Percentiles rank a stretch among this genome's conserved stretches.
phyloP scores from a whole-genome alignment of 2,113 vertebrate genomes.

The Hyla sarda region DNA sequence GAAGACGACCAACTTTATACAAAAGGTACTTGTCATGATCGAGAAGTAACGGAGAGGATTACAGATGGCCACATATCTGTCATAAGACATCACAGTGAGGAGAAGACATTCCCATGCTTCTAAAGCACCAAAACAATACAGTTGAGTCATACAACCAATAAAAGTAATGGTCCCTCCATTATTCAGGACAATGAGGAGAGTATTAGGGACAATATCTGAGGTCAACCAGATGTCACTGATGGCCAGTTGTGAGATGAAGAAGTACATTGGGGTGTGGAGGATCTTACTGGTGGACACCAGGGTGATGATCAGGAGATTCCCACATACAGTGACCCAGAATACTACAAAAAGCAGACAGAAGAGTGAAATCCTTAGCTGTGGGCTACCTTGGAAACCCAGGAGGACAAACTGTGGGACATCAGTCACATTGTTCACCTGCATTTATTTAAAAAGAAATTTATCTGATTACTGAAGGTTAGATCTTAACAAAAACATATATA shows the following conservation, averaged over 20 bases:
- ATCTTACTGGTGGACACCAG: neutral
- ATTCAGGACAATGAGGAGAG: too few relatives aligned
- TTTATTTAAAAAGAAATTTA: too few relatives aligned
- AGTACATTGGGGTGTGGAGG: conserved; percentile 3
- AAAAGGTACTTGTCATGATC: neutral
- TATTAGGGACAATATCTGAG: too few relatives aligned
- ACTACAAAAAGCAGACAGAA: neutral
- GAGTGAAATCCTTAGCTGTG: neutral
- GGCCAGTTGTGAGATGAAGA: neutral
- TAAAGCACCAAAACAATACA: neutral
- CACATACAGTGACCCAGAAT: neutral
- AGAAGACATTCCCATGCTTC: neutral
- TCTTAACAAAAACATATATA: too few relatives aligned
- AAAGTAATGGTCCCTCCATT: too few relatives aligned
- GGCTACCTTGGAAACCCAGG: neutral
- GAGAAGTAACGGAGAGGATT: too few relatives aligned
- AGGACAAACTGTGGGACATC: neutral
- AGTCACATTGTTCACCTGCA: neutral
- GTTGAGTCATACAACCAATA: too few relatives aligned
- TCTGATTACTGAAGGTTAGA: too few relatives aligned
- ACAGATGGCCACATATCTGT: too few relatives aligned
- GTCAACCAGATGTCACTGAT: neutral
- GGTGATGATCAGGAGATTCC: too few relatives aligned
- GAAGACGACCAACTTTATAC: neutral
- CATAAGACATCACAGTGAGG: neutral